Conservation (phyloP, 1,140 invertebrate genomes). For the Archegozetes longisetosus region DNA sequence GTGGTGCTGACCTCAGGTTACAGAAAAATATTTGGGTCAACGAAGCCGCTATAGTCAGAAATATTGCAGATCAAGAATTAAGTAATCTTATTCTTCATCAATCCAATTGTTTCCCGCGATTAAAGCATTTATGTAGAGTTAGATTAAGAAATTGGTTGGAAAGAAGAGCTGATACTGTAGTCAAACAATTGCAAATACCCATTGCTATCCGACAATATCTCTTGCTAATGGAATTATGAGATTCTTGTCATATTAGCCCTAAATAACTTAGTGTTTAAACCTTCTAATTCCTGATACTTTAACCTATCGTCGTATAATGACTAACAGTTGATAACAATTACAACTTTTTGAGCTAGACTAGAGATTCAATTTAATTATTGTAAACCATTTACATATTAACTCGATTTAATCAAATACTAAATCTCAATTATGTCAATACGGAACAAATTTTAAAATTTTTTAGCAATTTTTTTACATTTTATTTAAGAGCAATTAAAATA, state of each 20-base stretch:
- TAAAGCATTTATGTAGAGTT: slow-evolving; percentile 13
- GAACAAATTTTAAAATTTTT: too few relatives aligned
- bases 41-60: background rate
- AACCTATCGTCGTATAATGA: too few relatives aligned
- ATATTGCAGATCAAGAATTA: background rate
- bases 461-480: too few relatives aligned
- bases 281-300: too few relatives aligned
- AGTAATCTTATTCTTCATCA: background rate
- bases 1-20: background rate
- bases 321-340: too few relatives aligned
- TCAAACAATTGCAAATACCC: slow-evolving; percentile 10
- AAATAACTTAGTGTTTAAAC: background rate
- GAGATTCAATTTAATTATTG: too few relatives aligned
- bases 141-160: slow-evolving; percentile 7
- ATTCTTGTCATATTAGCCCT: background rate
- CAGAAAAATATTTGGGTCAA: background rate
- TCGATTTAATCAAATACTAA: too few relatives aligned
- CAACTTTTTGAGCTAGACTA: too few relatives aligned
- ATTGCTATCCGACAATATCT: slow-evolving; percentile 7
- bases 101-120: background rate
- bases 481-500: too few relatives aligned
- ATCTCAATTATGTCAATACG: too few relatives aligned
- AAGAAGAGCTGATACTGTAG: slow-evolving; percentile 5
- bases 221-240: slow-evolving; percentile 5
- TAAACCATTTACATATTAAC: too few relatives aligned